Evolutionary conservation across 2,113 vertebrate species (phyloP), one percentile per base, ranked within the genome.

Genomic region (Chloropsis hardwickii): DNA sequence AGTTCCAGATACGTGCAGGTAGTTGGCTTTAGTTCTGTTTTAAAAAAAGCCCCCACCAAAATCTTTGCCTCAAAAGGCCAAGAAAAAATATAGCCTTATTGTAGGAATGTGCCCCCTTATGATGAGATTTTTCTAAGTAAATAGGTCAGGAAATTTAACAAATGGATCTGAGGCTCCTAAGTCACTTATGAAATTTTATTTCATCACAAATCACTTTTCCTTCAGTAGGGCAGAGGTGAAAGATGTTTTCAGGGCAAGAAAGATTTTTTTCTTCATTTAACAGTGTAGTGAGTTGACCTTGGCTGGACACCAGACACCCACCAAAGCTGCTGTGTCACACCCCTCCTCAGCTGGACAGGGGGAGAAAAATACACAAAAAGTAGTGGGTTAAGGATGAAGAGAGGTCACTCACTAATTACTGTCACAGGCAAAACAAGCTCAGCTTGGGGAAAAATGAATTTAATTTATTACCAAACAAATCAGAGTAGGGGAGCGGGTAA

Each of bases 311-410:
- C 29, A 25, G 16, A 39, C 1, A 0, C 44, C 54, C n/a, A 74
- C n/a, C n/a, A 39, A 64, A 74, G 20, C 9, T 3, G 1, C 54
- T 58, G 13, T 83, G 35, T 44, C 29, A 42, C 44, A 47, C 20
- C 20, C 23, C 4, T 88, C 45, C 47, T 61, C 40, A 39, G 12
- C 40, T 83, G 54, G 48, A 77, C 5, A 39, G 19, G 14, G 14
- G 21, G 22, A 61, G n/a, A 54, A 42, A 69, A 76, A 40, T n/a
- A 29, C 6, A 14, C 13, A 4, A 33, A 72, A 56, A 69, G n/a
- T 79, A 0, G 0, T 31, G 66, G 19, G 27, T 53, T 13, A 79
- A 74, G 39, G 25, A 37, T 0, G 0, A 65, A 39, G 31, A 80
- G 54, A 79, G 29, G 29, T 70, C 56, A 74, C 20, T 69, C 50